Base-by-base conservation (phyloP, 2,888 invertebrate genomes). In the Hyppa rectilinea region DNA sequence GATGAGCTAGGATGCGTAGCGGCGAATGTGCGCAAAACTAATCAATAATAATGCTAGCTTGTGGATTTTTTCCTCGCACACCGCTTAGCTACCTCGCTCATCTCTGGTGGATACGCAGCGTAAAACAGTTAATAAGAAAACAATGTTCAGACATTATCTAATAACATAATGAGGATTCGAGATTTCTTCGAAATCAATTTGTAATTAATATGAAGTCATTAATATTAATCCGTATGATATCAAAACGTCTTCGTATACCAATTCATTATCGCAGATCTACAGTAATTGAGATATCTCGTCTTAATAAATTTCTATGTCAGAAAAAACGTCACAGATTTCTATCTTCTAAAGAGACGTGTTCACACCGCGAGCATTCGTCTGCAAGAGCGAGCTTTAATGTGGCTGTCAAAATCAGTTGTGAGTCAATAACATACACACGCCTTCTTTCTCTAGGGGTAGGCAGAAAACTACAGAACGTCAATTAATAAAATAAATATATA, bases 171-270 rank as follows among this genome's bases (percentile, higher is more conserved):
- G 4, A 26, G n/a, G 17, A 9, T 17, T 70, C n/a, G 23, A 36
- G 38, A 53, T 53, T 68, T n/a, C 7, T 43, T 43, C 12, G 0
- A 26, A 10, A 23, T 38, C 26, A 56, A 58, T 56, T 70, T 36
- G 6, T 49, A 43, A 45, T 38, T 56, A 31, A 45, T 43, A 45
- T 14, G 9, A 58, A 56, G 9, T 53, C 31, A 40, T 71, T 23
- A 43, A 49, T 31, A 78, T 45, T 23, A 29, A 71, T 71, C 10
- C 0, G 4, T 26, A 12, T 31, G 20, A 71, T 49, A 43, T 34
- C 14, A 23, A 58, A 59, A 52, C 20, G 14, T 29, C 29, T 29
- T 6, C 7, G 10, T 34, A 23, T 50, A 66, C 2, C 4, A n/a
- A 67, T 67, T 50, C 6, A 26, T n/a, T 40, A 23, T 75, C 12